Percentiles rank a stretch among this genome's conserved stretches.
These are phyloP conservation scores for Lipophrys pholis DNA, from an alignment of 2,113 vertebrate species.

Conservation along the genomic window DNA sequence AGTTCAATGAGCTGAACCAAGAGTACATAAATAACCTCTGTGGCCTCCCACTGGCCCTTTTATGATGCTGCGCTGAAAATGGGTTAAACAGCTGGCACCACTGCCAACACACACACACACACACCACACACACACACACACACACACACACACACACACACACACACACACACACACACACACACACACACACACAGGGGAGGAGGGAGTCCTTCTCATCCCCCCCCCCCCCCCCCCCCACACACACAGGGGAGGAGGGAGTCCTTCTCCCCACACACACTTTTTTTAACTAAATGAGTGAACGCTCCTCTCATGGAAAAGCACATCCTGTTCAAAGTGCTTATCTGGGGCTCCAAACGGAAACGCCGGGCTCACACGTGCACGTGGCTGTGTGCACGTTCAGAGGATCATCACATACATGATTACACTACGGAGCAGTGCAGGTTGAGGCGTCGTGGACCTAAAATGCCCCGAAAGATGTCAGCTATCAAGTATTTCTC, in stretches of 20 bases:
- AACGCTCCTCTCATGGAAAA: constrained; percentile 54
- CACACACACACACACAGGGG: no score
- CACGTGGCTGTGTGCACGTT: constrained; percentile 22
- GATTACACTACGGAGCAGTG: background rate
- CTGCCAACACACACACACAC: no score
- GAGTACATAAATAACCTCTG: constrained; percentile 34
- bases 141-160: no score
- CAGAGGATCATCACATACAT: constrained; percentile 17
- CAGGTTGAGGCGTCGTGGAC: background rate
- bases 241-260: constrained; percentile 12
- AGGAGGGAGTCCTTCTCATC: no score
- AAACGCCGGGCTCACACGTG: constrained; percentile 61
- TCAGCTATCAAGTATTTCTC: constrained; percentile 31
- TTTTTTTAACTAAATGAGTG: constrained; percentile 53
- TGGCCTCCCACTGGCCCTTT: constrained; percentile 25
- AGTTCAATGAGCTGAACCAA: constrained; percentile 50
- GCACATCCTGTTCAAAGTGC: constrained; percentile 66
- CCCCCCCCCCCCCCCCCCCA: no score
- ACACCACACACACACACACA: background rate
- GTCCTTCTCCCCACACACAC: background rate
- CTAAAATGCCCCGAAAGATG: background rate
- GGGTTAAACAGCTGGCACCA: constrained; percentile 46
- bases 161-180: no score
- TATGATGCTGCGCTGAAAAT: constrained; percentile 30
- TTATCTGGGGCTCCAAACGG: constrained; percentile 70